Base-by-base conservation (phyloP, 2,113 vertebrate species). In the Pongo pygmaeus region DNA sequence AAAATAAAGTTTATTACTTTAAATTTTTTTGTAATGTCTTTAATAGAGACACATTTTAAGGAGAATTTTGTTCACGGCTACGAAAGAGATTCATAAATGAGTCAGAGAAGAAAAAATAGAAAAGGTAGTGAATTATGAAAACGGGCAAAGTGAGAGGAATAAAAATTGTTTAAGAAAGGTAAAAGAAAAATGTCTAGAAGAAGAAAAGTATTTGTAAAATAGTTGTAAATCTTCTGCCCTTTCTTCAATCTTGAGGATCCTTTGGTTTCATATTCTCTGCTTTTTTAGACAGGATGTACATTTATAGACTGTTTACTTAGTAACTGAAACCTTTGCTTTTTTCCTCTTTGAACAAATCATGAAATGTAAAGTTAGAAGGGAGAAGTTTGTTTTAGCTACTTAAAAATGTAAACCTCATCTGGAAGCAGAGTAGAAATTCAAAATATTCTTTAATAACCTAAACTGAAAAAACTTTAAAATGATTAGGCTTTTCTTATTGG, bases 251-350 rank as follows among this genome's bases (percentile, higher is more conserved):
- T 94, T 88, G 75, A 96, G 59, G 88, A 97, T 95, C 8, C 59
- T 92, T 74, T 89, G 32, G 97, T 96, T 96, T 96, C 55, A 80
- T 85, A 75, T 89, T 96, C 64, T 96, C 81, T 83, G 64, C 38
- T 72, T 90, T 79, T 96, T 93, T 64, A 93, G 91, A 96, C 98
- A 98, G 98, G 98, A 98, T 98, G 89, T 97, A 97, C 93, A 97
- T 98, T 98, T 98, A 97, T 98, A 98, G 98, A 93, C 74, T 98
- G 96, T 98, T 98, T 97, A 98, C 96, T 97, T 81, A 80, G 97
- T 96, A 98, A 97, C 97, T 92, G 98, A 97, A 97, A 97, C 95
- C 91, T 97, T 96, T 93, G 92, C 86, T 97, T 79, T 81, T 96
- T 91, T 94, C 25, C 93, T 92, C 74, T 96, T 95, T 35, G 78